These are phyloP conservation scores for Drosophila paranaensis DNA, from an alignment of 2,888 invertebrate genomes.

Conservation along the genomic window DNA sequence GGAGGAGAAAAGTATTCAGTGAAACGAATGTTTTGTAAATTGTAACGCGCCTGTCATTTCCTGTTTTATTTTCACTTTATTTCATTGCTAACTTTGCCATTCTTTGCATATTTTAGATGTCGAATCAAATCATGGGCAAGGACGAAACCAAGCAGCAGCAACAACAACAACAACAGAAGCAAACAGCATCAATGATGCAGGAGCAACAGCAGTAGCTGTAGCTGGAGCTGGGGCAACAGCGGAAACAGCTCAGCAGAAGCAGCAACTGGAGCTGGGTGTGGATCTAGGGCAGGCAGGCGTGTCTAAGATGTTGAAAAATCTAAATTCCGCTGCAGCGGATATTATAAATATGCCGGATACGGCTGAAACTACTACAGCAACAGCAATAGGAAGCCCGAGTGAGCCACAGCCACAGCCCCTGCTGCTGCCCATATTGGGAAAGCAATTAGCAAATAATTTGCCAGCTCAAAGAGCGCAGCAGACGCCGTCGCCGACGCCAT, in stretches of 20 bases:
- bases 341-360: slow-evolving; percentile 73
- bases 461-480: slow-evolving; percentile 50
- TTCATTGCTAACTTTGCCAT: slow-evolving; percentile 65
- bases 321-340: slow-evolving; percentile 74
- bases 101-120: slow-evolving; percentile 78
- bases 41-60: slow-evolving; percentile 74
- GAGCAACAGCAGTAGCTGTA: slow-evolving; percentile 21
- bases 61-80: slow-evolving; percentile 76
- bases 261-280: slow-evolving; percentile 23
- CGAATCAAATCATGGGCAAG: slow-evolving; percentile 78
- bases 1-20: slow-evolving; percentile 24
- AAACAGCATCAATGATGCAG: slow-evolving; percentile 58
- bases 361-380: slow-evolving; percentile 35
- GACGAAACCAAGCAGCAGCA: slow-evolving; percentile 47
- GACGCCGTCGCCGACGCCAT: slow-evolving; percentile 29
- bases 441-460: slow-evolving; percentile 77
- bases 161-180: slow-evolving; percentile 36
- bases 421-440: slow-evolving; percentile 41
- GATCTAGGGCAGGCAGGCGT: slow-evolving; percentile 36
- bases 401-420: slow-evolving; percentile 9
- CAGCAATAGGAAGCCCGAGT: slow-evolving; percentile 13
- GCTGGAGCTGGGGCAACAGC: slow-evolving; percentile 18
- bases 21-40: slow-evolving; percentile 65
- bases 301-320: slow-evolving; percentile 70
- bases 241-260: slow-evolving; percentile 46